These are phyloP conservation scores for Myotis myotis DNA, from an alignment of 2,797 vertebrate genomes.

Conservation along the genomic window DNA sequence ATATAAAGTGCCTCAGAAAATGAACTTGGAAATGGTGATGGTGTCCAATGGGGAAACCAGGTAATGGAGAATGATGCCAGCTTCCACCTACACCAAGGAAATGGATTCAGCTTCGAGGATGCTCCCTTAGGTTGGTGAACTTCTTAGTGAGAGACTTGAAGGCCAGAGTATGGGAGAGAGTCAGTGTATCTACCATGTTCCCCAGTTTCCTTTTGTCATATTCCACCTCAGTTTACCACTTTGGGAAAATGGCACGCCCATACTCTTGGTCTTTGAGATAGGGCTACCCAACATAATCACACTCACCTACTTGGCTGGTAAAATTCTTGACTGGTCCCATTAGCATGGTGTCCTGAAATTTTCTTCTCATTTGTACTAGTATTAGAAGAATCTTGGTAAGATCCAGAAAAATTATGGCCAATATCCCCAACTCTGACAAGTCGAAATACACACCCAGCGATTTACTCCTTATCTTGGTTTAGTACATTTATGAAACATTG, in stretches of 20 bases:
- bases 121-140: neutral
- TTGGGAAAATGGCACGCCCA: neutral
- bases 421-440: neutral
- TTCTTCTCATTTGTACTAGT: neutral
- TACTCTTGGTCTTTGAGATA: neutral
- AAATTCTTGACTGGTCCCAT: neutral
- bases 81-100: neutral
- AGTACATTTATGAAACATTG: neutral
- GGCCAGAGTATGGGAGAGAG: neutral
- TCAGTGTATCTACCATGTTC: neutral
- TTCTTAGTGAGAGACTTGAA: neutral
- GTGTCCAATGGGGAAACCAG: neutral
- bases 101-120: neutral
- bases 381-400: neutral
- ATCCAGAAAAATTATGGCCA: neutral
- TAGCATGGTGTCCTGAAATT: neutral
- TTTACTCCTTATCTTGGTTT: neutral
- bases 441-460: neutral
- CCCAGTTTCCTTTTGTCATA: neutral
- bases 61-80: accelerated
- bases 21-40: neutral
- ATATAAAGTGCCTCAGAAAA: neutral
- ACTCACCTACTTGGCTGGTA: neutral
- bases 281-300: neutral
- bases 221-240: neutral